Percentiles rank a stretch among this genome's conserved stretches.
Conservation (phyloP, 1,140 invertebrate genomes). For the Tyrophagus putrescentiae region DNA sequence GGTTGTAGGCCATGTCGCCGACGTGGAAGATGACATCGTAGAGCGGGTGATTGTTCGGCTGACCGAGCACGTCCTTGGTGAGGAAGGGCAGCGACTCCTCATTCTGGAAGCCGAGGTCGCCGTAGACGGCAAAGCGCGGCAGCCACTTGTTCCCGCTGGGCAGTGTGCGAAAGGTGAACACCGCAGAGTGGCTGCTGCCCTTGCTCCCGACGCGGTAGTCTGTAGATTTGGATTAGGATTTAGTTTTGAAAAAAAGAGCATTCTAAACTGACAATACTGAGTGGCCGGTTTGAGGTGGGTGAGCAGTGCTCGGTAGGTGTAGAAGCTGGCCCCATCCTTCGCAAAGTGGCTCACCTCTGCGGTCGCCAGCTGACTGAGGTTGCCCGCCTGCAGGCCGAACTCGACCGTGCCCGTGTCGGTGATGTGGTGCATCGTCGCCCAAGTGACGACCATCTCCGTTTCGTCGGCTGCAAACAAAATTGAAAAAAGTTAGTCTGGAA, state of each 20-base stretch:
- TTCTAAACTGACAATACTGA: constrained; percentile 44
- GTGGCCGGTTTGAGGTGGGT: constrained; percentile 42
- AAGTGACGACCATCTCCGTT: constrained; percentile 68
- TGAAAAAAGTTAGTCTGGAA: background rate
- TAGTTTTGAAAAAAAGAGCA: background rate
- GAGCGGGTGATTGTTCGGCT: constrained; percentile 49
- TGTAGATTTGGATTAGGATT: constrained; percentile 19
- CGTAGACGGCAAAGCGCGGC: constrained; percentile 55
- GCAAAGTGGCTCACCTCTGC: constrained; percentile 51
- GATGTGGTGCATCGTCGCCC: constrained; percentile 61
- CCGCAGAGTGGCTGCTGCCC: constrained; percentile 16
- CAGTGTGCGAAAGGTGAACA: constrained; percentile 24
- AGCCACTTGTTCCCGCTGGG: constrained; percentile 9
- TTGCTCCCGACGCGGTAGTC: constrained; percentile 23
- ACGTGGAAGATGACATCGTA: constrained; percentile 82
- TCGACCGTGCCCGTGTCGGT: constrained; percentile 50
- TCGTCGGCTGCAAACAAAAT: constrained; percentile 45
- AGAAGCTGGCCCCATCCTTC: constrained; percentile 56
- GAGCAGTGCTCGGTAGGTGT: constrained; percentile 58
- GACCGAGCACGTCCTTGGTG: constrained; percentile 64
- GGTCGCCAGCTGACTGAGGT: constrained; percentile 38
- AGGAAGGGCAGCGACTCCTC: constrained; percentile 58
- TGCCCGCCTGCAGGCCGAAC: constrained; percentile 47
- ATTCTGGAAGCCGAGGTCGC: constrained; percentile 80
- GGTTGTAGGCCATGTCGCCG: constrained; percentile 36